These are phyloP conservation scores for Chlorospingus semifuscus DNA, from an alignment of 2,797 vertebrate species.

Conservation along the genomic window DNA sequence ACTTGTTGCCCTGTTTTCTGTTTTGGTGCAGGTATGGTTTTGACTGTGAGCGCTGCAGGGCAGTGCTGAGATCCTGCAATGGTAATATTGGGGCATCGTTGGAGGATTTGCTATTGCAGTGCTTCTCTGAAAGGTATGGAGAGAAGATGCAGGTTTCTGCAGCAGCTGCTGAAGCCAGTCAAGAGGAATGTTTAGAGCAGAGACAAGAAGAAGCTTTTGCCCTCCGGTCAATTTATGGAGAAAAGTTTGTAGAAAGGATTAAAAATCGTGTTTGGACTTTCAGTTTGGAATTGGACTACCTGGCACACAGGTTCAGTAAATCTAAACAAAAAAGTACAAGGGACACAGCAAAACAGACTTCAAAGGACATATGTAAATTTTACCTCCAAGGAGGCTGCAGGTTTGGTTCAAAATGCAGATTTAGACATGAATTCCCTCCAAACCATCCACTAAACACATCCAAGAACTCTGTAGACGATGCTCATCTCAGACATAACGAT, in stretches of 20 bases:
- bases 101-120: constrained; percentile 87
- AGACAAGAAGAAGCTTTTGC: constrained; percentile 91
- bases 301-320: constrained; percentile 70
- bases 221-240: constrained; percentile 89
- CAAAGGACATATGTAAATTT: constrained; percentile 84
- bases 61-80: constrained; percentile 79
- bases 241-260: constrained; percentile 92
- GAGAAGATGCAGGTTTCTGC: constrained; percentile 73
- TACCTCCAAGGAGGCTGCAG: constrained; percentile 88
- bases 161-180: constrained; percentile 62
- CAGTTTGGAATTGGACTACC: constrained; percentile 81
- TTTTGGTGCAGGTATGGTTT: constrained; percentile 87
- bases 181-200: constrained; percentile 85
- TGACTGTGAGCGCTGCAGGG: constrained; percentile 83
- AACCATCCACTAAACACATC: constrained; percentile 54
- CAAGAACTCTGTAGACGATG: constrained; percentile 65
- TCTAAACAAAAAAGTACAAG: constrained; percentile 37
- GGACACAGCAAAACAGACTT: constrained; percentile 17
- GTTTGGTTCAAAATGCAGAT: constrained; percentile 89
- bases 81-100: constrained; percentile 90
- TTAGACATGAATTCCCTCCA: constrained; percentile 83
- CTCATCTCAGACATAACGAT: constrained; percentile 80
- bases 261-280: constrained; percentile 88
- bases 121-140: constrained; percentile 85
- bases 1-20: not conserved